Evolutionary conservation across 2,113 vertebrate genomes (phyloP).

Genomic region (Microtus oregoni): DNA sequence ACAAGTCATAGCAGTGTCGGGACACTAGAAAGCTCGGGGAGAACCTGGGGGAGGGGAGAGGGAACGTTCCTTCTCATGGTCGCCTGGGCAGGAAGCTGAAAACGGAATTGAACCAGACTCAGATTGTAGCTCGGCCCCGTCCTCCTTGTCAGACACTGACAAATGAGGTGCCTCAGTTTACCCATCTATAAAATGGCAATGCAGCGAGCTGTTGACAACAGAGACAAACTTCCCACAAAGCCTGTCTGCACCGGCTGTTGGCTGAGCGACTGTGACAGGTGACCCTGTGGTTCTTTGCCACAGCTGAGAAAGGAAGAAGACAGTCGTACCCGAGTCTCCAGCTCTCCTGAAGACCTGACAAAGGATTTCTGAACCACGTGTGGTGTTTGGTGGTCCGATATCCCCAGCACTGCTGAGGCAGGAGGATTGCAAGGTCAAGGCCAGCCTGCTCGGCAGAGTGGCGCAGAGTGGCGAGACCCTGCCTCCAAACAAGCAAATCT

Average conservation of each 20-base stretch:
- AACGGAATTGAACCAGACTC: too few relatives aligned
- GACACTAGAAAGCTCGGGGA: fast-evolving
- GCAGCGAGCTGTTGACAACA: not conserved
- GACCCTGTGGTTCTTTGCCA: not conserved
- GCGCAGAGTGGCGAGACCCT: not conserved
- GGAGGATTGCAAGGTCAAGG: not conserved
- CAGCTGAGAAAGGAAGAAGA: not conserved
- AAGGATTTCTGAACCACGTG: not conserved
- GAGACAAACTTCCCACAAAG: too few relatives aligned
- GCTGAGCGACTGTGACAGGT: not conserved
- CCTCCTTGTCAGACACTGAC: not conserved
- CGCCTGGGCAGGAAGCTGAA: not conserved
- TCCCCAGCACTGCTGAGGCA: too few relatives aligned
- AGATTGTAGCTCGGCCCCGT: not conserved
- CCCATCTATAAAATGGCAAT: not conserved
- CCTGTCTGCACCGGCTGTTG: not conserved
- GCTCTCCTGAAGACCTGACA: not conserved
- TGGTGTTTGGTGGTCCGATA: too few relatives aligned
- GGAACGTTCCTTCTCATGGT: not conserved
- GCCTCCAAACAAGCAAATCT: not conserved
- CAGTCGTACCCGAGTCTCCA: too few relatives aligned
- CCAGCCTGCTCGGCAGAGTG: not conserved
- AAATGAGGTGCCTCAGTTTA: too few relatives aligned
- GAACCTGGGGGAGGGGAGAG: not conserved
- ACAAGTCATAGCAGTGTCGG: not conserved